These are phyloP conservation scores for Limnephilus lunatus DNA, from an alignment of 2,888 invertebrate genomes.

Conservation along the genomic window DNA sequence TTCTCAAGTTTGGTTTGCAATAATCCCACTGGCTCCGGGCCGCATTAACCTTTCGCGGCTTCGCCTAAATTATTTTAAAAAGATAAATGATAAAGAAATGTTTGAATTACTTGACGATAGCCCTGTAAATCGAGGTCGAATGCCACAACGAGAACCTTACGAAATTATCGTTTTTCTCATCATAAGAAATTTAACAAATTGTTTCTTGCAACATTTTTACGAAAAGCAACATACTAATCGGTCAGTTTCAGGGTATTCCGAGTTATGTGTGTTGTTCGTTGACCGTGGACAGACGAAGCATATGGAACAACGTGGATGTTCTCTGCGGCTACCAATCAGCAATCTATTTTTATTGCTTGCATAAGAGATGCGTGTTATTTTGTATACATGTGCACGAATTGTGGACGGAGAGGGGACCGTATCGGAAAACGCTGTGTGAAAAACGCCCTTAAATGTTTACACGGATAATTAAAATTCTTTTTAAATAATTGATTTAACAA, in stretches of 20 bases:
- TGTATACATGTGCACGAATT: constrained; percentile 50
- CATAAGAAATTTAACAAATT: neutral
- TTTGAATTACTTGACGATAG: no score
- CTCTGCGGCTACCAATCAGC: constrained; percentile 49
- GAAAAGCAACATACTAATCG: neutral
- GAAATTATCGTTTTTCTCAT: neutral
- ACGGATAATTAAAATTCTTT: no score
- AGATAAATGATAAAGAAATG: no score
- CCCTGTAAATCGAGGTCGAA: neutral
- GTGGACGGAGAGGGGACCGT: constrained; percentile 34
- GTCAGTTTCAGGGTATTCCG: neutral
- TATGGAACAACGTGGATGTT: constrained; percentile 28
- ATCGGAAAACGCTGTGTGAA: neutral
- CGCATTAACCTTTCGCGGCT: no score
- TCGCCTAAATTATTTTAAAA: no score
- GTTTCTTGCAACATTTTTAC: neutral
- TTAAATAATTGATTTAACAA: no score
- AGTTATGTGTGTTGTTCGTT: constrained; percentile 10
- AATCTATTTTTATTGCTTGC: constrained; percentile 56
- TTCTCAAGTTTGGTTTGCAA: no score
- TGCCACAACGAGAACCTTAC: no score
- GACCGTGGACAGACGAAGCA: constrained; percentile 29
- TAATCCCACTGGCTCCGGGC: no score
- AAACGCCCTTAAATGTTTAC: neutral
- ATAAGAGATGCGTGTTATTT: constrained; percentile 52